phyloP scores from a whole-genome alignment of 1,140 invertebrate genomes.

The Globodera ellingtonae region DNA sequence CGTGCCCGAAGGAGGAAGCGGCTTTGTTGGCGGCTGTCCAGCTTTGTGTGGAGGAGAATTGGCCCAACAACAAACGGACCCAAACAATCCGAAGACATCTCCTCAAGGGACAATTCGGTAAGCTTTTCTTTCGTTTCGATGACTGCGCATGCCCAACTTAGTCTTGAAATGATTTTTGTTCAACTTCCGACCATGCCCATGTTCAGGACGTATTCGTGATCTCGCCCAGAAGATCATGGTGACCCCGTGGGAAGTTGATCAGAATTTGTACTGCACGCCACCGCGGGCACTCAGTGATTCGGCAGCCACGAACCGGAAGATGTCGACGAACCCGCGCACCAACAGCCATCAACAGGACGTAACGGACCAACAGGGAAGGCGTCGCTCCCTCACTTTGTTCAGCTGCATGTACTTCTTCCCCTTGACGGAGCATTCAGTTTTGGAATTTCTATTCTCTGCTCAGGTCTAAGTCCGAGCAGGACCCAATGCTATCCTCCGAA shows the following conservation, averaged over 20 bases:
- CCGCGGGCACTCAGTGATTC: slow-evolving; percentile 44
- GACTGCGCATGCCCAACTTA: not conserved
- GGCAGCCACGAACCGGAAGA: slow-evolving; percentile 34
- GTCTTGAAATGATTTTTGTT: not conserved
- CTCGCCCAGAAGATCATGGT: slow-evolving; percentile 64
- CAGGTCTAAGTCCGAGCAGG: slow-evolving; percentile 51
- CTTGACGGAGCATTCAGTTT: not conserved
- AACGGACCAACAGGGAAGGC: slow-evolving; percentile 37
- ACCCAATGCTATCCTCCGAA: slow-evolving; percentile 57
- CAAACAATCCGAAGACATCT: slow-evolving; percentile 63
- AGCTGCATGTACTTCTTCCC: slow-evolving; percentile 46
- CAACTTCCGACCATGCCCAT: slow-evolving; percentile 55
- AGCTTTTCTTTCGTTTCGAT: slow-evolving; percentile 20
- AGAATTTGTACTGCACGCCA: slow-evolving; percentile 59
- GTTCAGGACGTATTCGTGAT: slow-evolving; percentile 66
- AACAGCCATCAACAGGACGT: not conserved
- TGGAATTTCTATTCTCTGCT: not conserved
- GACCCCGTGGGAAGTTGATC: slow-evolving; percentile 63
- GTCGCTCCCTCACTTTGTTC: slow-evolving; percentile 52
- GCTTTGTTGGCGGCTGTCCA: slow-evolving; percentile 74
- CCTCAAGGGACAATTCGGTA: slow-evolving; percentile 65
- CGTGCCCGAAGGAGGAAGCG: slow-evolving; percentile 75
- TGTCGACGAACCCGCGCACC: slow-evolving; percentile 15
- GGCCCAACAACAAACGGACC: slow-evolving; percentile 68
- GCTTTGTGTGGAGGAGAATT: slow-evolving; percentile 73